phyloP scores from a whole-genome alignment of 2,797 vertebrate genomes.

The Esox masquinongy region DNA sequence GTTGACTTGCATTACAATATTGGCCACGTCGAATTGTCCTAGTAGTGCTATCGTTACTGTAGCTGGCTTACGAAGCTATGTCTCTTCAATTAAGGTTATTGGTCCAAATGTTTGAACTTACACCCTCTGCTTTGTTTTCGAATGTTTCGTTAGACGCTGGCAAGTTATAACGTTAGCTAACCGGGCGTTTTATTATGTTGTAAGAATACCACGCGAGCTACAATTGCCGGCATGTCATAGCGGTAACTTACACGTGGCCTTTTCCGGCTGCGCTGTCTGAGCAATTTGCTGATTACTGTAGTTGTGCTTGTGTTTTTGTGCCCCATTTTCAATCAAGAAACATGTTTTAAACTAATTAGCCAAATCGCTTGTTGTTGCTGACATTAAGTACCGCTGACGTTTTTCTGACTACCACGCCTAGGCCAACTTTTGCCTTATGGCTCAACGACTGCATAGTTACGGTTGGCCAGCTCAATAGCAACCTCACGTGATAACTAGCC shows the following conservation, averaged over 20 bases:
- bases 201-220: not conserved
- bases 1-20: not conserved
- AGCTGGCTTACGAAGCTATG: no score
- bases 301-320: no score
- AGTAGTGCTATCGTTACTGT: not conserved
- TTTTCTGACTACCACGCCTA: not conserved
- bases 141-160: not conserved
- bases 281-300: not conserved
- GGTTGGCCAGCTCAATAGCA: no score
- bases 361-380: no score
- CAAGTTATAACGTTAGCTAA: not conserved
- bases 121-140: not conserved
- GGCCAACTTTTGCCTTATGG: not conserved
- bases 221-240: not conserved
- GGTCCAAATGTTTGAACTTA: no score
- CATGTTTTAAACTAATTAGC: no score
- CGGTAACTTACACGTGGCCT: slow-evolving; percentile 39
- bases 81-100: no score
- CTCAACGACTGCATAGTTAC: not conserved
- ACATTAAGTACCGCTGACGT: not conserved
- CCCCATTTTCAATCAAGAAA: no score
- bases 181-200: no score
- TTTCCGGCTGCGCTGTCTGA: slow-evolving; percentile 24
- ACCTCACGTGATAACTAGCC: not conserved
- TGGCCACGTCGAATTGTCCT: not conserved